These are phyloP conservation scores for Enteromius anoplus DNA, from an alignment of 2,797 vertebrate species.

Conservation along the genomic window DNA sequence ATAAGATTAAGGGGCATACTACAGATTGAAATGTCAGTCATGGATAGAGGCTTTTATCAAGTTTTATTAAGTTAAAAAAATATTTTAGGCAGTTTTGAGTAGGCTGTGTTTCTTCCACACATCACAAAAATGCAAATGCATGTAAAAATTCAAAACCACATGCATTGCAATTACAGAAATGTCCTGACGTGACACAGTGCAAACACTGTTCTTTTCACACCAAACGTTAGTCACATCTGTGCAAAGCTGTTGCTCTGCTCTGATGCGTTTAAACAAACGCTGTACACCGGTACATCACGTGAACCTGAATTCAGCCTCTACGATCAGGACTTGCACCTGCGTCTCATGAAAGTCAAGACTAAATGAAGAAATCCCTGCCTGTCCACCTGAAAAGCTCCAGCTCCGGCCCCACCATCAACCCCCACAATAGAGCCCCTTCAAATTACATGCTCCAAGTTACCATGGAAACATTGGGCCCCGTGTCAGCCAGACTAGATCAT, in stretches of 20 bases:
- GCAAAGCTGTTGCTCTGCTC: neutral
- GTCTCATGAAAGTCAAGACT: slow-evolving; percentile 14
- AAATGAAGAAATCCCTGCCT: slow-evolving; percentile 50
- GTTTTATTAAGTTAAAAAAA: too few relatives aligned
- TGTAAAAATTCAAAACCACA: neutral
- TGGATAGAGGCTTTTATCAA: neutral
- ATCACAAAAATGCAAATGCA: slow-evolving; percentile 24
- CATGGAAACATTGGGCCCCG: slow-evolving; percentile 55
- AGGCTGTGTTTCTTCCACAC: neutral
- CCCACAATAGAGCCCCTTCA: slow-evolving; percentile 45
- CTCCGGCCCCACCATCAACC: slow-evolving; percentile 35
- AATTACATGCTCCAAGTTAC: slow-evolving; percentile 52
- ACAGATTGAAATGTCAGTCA: neutral
- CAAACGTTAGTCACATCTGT: neutral
- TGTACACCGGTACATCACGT: neutral
- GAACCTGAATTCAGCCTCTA: neutral
- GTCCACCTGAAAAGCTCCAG: slow-evolving; percentile 27
- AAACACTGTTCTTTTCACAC: neutral
- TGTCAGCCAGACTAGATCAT: slow-evolving; percentile 45
- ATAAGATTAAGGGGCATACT: neutral
- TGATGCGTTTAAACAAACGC: neutral
- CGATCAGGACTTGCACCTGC: neutral
- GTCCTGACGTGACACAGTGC: neutral
- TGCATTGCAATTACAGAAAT: neutral
- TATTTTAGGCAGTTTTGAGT: neutral